A percentile compares a stretch with the other conserved stretches of the same genome.
phyloP scores from a whole-genome alignment of 2,113 vertebrate species.

The Aphyosemion australe region DNA sequence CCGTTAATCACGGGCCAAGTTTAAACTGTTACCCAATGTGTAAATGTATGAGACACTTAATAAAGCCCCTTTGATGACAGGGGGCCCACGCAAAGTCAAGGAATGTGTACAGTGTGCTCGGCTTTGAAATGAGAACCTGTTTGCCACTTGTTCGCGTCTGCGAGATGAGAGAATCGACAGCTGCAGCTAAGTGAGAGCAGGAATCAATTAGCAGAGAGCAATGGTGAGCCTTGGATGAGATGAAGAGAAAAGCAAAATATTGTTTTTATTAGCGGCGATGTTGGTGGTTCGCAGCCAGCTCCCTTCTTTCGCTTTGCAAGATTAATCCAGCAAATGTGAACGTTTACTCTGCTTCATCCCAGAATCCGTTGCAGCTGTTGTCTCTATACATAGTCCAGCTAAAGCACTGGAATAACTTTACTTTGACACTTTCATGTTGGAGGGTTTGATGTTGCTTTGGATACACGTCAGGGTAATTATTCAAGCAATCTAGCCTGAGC shows the following conservation, averaged over 20 bases:
- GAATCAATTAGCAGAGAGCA: conserved; percentile 76
- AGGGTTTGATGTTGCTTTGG: conserved; percentile 59
- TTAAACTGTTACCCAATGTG: conserved; percentile 80
- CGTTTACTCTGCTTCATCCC: conserved; percentile 56
- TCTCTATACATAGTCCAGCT: conserved; percentile 61
- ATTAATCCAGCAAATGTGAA: conserved; percentile 71
- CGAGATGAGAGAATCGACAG: conserved; percentile 74
- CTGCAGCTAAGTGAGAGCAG: conserved; percentile 71
- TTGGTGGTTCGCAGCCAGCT: conserved; percentile 75
- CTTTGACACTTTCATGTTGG: conserved; percentile 71
- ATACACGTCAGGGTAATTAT: conserved; percentile 52
- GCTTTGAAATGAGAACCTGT: conserved; percentile 82
- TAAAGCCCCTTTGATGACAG: conserved; percentile 79
- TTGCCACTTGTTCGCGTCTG: conserved; percentile 78
- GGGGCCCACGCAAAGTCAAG: conserved; percentile 65
- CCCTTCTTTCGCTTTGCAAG: conserved; percentile 53
- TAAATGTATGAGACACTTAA: conserved; percentile 81
- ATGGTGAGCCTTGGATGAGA: conserved; percentile 60
- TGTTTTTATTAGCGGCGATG: conserved; percentile 81
- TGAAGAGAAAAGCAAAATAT: conserved; percentile 77
- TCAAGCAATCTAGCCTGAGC: conserved; percentile 49
- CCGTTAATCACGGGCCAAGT: conserved; percentile 75
- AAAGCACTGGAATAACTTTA: conserved; percentile 72
- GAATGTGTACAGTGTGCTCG: conserved; percentile 70
- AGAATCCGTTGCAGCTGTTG: conserved; percentile 78